Percentiles rank a stretch among this genome's conserved stretches.
Evolutionary conservation across 2,113 vertebrate genomes (phyloP).

Genomic region (Etia nguti): DNA sequence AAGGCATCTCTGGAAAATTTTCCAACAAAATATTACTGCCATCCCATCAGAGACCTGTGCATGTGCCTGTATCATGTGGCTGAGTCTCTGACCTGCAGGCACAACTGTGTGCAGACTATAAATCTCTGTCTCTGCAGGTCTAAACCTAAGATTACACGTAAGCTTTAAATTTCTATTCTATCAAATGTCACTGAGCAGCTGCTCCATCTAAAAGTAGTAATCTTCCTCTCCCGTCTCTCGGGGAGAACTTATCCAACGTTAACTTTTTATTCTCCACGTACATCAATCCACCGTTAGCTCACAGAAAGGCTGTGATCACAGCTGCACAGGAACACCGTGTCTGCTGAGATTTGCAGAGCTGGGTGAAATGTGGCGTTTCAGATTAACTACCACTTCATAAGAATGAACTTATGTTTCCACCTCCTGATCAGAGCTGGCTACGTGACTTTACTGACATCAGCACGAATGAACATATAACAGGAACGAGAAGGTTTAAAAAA

Average conservation of each 20-base stretch:
- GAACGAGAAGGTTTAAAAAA: neutral
- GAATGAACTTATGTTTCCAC: neutral
- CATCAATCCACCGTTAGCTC: neutral
- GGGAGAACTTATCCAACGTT: neutral
- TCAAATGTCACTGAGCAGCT: neutral
- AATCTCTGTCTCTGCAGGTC: neutral
- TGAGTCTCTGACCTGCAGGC: neutral
- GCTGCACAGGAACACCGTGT: neutral
- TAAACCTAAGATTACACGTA: neutral
- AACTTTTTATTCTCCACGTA: neutral
- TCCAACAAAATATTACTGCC: neutral
- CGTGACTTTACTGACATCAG: neutral
- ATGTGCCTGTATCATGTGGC: too few relatives aligned
- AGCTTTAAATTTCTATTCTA: neutral
- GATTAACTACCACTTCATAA: neutral
- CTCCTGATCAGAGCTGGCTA: neutral
- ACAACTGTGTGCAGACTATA: neutral
- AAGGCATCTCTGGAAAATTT: neutral
- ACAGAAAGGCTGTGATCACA: neutral
- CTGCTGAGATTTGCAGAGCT: neutral
- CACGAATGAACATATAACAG: neutral
- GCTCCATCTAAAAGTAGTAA: neutral
- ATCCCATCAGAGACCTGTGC: neutral
- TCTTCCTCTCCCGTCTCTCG: fast-evolving
- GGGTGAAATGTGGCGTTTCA: neutral